A percentile compares a stretch with the other conserved stretches of the same genome.
phyloP scores from a whole-genome alignment of 1,140 invertebrate species.

The Scaptomyza hsui region DNA sequence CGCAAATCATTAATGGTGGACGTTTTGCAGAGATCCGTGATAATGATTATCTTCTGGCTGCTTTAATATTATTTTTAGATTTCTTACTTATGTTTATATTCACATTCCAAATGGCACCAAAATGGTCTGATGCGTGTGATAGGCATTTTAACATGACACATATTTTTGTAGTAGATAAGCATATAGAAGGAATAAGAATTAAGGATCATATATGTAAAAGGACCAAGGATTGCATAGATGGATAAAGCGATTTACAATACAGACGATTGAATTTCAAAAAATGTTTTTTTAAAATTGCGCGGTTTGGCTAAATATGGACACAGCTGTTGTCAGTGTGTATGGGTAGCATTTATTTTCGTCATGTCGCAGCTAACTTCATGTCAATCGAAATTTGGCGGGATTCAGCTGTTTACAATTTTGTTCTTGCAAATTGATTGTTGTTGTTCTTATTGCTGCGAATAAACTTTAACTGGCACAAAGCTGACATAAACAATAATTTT shows the following conservation, averaged over 20 bases:
- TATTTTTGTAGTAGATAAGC: background rate
- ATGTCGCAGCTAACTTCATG: slow-evolving; percentile 10
- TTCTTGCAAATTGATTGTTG: slow-evolving; percentile 11
- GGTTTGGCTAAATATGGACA: background rate
- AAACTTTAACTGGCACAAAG: slow-evolving; percentile 66
- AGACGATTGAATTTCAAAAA: background rate
- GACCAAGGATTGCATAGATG: background rate
- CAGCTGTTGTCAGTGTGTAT: background rate
- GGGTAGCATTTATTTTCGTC: slow-evolving; percentile 25
- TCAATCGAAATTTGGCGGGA: slow-evolving; percentile 26
- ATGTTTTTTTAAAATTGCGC: slow-evolving; percentile 10
- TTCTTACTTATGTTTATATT: slow-evolving; percentile 56
- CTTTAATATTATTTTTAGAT: slow-evolving; percentile 56
- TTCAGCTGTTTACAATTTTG: slow-evolving; percentile 49
- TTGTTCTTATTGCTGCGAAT: slow-evolving; percentile 42
- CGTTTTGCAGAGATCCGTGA: slow-evolving; percentile 64
- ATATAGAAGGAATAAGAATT: background rate
- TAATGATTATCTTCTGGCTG: slow-evolving; percentile 47
- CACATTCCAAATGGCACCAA: slow-evolving; percentile 40
- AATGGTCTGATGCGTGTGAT: slow-evolving; percentile 53
- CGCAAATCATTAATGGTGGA: slow-evolving; percentile 64
- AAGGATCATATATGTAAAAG: no score
- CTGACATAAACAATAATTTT: slow-evolving; percentile 65
- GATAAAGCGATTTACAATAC: background rate
- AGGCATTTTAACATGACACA: background rate